phyloP scores from a whole-genome alignment of 2,797 vertebrate species.

The Pipistrellus pipistrellus region DNA sequence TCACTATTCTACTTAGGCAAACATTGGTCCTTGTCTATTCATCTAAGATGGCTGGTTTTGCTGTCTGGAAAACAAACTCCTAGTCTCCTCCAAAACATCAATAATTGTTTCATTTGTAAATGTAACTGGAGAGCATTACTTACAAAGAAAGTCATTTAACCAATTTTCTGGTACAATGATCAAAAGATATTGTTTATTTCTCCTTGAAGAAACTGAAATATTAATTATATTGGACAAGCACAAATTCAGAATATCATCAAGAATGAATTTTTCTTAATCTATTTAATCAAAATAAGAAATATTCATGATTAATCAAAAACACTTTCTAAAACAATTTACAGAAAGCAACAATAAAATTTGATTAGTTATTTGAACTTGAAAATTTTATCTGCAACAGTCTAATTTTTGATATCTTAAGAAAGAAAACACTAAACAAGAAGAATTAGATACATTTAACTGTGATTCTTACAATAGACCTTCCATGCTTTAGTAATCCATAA shows the following conservation, averaged over 20 bases:
- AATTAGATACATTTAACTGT: background rate
- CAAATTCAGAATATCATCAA: background rate
- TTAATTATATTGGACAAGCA: background rate
- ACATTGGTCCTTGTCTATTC: background rate
- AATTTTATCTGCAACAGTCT: background rate
- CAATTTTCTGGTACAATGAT: background rate
- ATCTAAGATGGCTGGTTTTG: background rate
- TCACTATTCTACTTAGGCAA: background rate
- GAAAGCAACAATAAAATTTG: slow-evolving; percentile 1
- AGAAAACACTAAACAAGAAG: background rate
- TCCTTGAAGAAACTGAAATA: background rate
- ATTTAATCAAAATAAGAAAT: background rate
- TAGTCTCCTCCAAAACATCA: background rate
- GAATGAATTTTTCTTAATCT: slow-evolving; percentile 3
- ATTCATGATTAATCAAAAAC: background rate
- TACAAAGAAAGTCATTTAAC: slow-evolving; percentile 21
- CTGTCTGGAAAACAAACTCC: background rate
- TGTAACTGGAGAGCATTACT: background rate
- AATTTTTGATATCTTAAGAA: background rate
- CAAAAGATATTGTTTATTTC: background rate
- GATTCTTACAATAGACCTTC: background rate
- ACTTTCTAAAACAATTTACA: background rate
- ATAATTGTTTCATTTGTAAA: background rate
- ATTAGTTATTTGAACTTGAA: background rate
- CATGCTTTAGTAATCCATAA: background rate